Conservation (phyloP, 2,113 vertebrate genomes). For the Notarius quadriscutis region DNA sequence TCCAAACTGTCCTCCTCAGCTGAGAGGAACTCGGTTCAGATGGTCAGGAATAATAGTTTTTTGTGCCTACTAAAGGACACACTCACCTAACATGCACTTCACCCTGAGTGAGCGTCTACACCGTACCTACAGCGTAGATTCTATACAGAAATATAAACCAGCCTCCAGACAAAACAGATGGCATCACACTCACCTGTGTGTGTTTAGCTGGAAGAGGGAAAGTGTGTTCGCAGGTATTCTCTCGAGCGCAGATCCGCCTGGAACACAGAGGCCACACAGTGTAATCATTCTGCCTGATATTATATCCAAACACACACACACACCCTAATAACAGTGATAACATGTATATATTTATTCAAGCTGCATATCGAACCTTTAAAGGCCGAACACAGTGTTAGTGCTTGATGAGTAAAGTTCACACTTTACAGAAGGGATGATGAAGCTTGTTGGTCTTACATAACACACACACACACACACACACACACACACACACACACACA, state of each 20-base stretch:
- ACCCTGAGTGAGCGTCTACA: no score
- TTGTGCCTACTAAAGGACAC: no score
- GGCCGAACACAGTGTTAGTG: not conserved
- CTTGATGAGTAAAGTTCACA: constrained; percentile 21
- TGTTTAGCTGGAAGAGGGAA: constrained; percentile 39
- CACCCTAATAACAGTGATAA: not conserved
- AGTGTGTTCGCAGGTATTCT: constrained; percentile 56
- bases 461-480: constrained; percentile 14
- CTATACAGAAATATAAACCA: no score
- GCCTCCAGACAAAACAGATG: not conserved
- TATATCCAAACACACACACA: not conserved
- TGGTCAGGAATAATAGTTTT: no score
- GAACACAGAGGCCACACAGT: not conserved
- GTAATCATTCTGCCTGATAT: not conserved
- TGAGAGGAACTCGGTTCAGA: no score
- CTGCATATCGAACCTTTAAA: not conserved
- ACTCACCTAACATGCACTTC: no score
- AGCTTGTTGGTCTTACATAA: constrained; percentile 40
- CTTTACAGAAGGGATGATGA: constrained; percentile 19
- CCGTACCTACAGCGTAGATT: no score
- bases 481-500: constrained; percentile 3
- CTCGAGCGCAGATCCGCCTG: constrained; percentile 49
- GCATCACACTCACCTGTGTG: constrained; percentile 7
- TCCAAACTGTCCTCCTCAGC: no score
- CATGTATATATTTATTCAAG: not conserved